These are phyloP conservation scores for Tachyglossus aculeatus DNA, from an alignment of 2,797 vertebrate species.

Conservation along the genomic window DNA sequence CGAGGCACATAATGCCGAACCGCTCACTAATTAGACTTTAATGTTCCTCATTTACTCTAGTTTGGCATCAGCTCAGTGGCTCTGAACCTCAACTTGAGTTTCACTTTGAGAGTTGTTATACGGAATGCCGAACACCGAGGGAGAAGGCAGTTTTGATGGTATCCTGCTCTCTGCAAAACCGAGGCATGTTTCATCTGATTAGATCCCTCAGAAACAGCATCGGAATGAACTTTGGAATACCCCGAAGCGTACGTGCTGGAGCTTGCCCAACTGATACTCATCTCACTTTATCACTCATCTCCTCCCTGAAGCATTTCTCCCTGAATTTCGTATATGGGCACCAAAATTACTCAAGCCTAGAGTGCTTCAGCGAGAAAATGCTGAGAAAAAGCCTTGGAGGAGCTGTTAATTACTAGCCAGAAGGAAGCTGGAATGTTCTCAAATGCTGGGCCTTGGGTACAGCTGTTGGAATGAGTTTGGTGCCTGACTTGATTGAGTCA, in stretches of 20 bases:
- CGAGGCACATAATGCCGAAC: conserved; percentile 54
- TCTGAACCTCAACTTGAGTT: conserved; percentile 40
- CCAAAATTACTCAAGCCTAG: background rate
- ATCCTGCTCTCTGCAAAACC: conserved; percentile 28
- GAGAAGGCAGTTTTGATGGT: background rate
- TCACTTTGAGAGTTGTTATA: conserved; percentile 42
- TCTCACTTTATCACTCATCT: background rate
- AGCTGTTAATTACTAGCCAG: no score
- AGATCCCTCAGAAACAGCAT: background rate
- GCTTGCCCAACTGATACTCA: background rate
- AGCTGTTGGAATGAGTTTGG: no score
- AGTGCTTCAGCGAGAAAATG: no score
- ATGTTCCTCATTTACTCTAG: conserved; percentile 61
- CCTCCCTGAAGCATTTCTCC: background rate
- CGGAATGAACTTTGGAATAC: background rate
- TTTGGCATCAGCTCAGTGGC: conserved; percentile 41
- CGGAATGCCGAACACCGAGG: conserved; percentile 37
- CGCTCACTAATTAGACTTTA: conserved; percentile 65
- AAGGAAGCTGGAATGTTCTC: no score
- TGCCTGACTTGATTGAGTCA: no score
- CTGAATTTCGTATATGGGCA: background rate
- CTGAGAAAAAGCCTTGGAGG: no score
- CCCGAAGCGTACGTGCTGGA: background rate
- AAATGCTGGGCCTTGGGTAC: no score
- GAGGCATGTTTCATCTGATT: rapidly evolving